Evolutionary conservation across 1,140 invertebrate genomes (phyloP).

Genomic region (Ganaspis sp.): DNA sequence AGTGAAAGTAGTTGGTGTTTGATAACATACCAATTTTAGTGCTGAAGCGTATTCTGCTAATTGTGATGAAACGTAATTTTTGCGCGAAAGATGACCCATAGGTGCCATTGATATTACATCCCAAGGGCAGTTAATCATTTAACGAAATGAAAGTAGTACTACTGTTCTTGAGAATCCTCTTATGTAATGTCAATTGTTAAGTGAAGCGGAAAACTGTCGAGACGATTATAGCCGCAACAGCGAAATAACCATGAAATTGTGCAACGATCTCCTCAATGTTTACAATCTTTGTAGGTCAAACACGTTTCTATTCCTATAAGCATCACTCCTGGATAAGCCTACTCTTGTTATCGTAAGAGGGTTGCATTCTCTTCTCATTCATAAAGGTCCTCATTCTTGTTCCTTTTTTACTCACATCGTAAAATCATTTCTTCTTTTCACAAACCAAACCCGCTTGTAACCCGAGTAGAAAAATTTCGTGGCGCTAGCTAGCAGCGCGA

Average conservation of each 20-base stretch:
- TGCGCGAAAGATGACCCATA: no score
- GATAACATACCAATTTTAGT: no score
- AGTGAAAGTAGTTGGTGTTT: no score
- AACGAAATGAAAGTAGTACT: not conserved
- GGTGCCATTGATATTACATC: not conserved
- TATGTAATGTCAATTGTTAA: not conserved
- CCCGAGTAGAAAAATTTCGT: no score
- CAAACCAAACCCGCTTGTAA: no score
- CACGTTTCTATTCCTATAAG: not conserved
- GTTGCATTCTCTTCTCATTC: constrained; percentile 30
- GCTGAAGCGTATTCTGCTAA: no score
- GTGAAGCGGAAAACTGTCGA: not conserved
- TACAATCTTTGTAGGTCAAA: not conserved
- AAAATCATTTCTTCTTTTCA: not conserved
- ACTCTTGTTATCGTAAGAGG: constrained; percentile 50
- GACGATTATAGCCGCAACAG: not conserved
- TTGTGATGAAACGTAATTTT: no score
- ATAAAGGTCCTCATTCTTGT: not conserved
- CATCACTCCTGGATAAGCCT: constrained; percentile 37
- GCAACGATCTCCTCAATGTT: not conserved
- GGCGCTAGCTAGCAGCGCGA: no score
- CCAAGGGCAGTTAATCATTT: no score
- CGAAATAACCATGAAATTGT: constrained; percentile 1
- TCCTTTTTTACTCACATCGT: not conserved
- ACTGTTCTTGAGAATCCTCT: not conserved